Conservation (phyloP, 2,888 invertebrate genomes). For the Oscheius sp. region DNA sequence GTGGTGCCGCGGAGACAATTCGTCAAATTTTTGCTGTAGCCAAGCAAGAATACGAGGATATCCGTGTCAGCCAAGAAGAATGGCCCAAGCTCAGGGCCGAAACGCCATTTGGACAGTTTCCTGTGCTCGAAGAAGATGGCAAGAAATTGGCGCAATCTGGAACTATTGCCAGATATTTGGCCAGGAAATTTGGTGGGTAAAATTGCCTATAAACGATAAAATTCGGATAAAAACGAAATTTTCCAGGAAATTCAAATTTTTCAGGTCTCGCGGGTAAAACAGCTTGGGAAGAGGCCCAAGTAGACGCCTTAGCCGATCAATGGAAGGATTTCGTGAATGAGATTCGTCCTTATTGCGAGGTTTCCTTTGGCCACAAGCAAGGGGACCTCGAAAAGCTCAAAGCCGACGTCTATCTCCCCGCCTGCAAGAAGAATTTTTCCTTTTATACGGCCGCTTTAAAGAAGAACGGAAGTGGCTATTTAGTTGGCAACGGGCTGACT, state of each 20-base stretch:
- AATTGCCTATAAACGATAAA: too few relatives aligned
- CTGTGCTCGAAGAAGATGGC: conserved; percentile 50
- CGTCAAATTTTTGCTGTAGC: conserved; percentile 49
- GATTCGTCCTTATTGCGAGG: conserved; percentile 41
- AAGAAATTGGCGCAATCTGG: conserved; percentile 45
- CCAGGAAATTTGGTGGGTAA: conserved; percentile 41
- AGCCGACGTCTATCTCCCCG: conserved; percentile 56
- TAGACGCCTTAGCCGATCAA: conserved; percentile 57
- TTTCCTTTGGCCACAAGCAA: conserved; percentile 48
- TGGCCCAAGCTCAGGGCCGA: conserved; percentile 44
- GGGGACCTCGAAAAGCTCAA: conserved; percentile 45
- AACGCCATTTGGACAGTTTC: conserved; percentile 49
- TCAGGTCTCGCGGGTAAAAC: conserved; percentile 43
- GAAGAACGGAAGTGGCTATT: conserved; percentile 55
- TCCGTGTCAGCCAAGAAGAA: conserved; percentile 46
- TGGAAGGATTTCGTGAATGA: conserved; percentile 51
- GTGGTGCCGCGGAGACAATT: conserved; percentile 48
- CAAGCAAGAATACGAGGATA: conserved; percentile 58
- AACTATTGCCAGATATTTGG: conserved; percentile 51
- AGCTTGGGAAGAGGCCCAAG: conserved; percentile 51
- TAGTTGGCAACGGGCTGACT: conserved; percentile 56
- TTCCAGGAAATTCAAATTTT: background rate
- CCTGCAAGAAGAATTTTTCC: conserved; percentile 57
- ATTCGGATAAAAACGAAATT: too few relatives aligned
- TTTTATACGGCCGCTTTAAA: conserved; percentile 54